Conservation (phyloP, 2,888 invertebrate genomes). For the Deroplatys truncata region DNA sequence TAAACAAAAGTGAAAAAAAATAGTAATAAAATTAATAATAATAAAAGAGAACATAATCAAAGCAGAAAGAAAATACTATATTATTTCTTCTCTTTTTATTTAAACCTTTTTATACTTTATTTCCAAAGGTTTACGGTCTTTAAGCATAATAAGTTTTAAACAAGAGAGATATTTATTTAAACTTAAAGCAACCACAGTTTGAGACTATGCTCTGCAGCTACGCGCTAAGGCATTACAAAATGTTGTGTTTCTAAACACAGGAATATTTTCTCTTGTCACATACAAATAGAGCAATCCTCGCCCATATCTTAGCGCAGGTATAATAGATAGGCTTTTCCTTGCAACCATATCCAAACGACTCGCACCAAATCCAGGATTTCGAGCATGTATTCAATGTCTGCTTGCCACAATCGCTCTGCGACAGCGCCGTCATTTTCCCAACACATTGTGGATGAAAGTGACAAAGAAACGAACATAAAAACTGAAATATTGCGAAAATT, state of each 20-base stretch:
- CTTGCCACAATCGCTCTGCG: neutral
- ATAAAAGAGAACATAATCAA: too few species aligned
- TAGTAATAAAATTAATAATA: too few species aligned
- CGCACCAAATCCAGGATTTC: slow-evolving; percentile 5
- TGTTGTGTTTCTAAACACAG: neutral
- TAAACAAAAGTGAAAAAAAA: too few species aligned
- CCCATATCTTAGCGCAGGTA: neutral
- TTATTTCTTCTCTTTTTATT: too few species aligned
- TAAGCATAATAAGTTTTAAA: too few species aligned
- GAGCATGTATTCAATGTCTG: neutral
- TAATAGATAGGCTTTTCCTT: neutral
- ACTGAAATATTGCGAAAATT: slow-evolving; percentile 31
- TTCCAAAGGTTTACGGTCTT: too few species aligned
- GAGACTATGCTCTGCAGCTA: neutral
- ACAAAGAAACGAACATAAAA: slow-evolving; percentile 31
- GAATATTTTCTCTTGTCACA: neutral
- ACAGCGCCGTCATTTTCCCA: slow-evolving; percentile 10
- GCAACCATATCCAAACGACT: neutral
- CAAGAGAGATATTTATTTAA: too few species aligned
- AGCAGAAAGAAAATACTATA: too few species aligned
- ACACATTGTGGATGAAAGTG: slow-evolving; percentile 26
- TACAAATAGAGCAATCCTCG: neutral
- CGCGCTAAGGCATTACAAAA: neutral
- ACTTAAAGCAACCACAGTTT: too few species aligned
- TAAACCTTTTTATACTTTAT: too few species aligned